Evolutionary conservation across 2,797 vertebrate genomes (phyloP).

Genomic region (Myotis planiceps): DNA sequence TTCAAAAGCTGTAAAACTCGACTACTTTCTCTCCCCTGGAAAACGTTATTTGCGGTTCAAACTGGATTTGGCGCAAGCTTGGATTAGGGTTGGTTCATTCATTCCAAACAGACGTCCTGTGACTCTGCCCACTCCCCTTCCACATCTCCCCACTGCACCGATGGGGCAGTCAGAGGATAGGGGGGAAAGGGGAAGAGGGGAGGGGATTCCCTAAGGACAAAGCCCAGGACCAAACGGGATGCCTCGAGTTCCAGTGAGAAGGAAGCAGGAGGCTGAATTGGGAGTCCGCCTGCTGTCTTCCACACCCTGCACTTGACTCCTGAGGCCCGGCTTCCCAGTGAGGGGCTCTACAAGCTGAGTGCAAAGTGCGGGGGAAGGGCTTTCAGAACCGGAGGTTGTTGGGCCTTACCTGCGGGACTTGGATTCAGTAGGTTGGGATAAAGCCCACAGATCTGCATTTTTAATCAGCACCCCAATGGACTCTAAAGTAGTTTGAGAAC

Average conservation of each 20-base stretch:
- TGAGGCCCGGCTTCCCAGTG: not conserved
- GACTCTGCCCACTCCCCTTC: not conserved
- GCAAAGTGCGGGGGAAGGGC: not conserved
- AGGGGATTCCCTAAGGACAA: not conserved
- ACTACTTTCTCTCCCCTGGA: not conserved
- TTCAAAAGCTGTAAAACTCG: not conserved
- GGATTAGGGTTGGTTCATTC: not conserved
- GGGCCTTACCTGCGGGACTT: not conserved
- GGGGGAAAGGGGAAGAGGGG: fast-evolving
- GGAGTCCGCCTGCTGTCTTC: not conserved
- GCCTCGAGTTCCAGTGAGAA: not conserved
- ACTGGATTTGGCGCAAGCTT: not conserved
- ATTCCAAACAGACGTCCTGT: not conserved
- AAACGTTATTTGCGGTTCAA: not conserved
- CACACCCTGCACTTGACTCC: not conserved
- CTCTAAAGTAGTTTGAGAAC: not conserved
- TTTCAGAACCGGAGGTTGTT: not conserved
- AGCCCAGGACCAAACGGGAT: not conserved
- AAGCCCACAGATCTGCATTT: not conserved
- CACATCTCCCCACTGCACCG: not conserved
- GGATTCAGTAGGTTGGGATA: not conserved
- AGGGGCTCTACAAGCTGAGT: not conserved
- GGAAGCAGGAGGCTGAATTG: not conserved
- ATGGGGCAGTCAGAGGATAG: not conserved
- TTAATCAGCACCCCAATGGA: not conserved